Conservation (phyloP, 2,797 vertebrate species). For the Micromesistius poutassou region DNA sequence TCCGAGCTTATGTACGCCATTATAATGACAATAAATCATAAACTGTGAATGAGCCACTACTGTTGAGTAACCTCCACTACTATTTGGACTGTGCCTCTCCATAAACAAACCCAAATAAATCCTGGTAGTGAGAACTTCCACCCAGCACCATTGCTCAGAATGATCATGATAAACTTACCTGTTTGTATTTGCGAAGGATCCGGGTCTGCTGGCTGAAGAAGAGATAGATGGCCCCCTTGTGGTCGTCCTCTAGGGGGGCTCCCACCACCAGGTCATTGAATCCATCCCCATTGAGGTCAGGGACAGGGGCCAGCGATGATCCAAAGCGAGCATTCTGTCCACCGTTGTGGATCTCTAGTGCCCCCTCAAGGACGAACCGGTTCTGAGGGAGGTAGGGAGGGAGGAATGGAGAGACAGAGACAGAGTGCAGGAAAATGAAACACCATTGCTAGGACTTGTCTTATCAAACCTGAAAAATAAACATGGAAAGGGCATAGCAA, state of each 20-base stretch:
- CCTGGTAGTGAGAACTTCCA: not conserved
- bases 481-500: not conserved
- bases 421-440: not conserved
- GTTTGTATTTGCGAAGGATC: constrained; percentile 85
- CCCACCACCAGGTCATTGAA: constrained; percentile 92
- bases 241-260: constrained; percentile 88
- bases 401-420: constrained; percentile 23
- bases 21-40: not conserved
- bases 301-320: constrained; percentile 84
- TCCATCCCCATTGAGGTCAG: constrained; percentile 90
- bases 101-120: not conserved
- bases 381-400: constrained; percentile 64
- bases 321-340: constrained; percentile 95
- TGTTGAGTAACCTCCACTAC: not conserved
- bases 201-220: constrained; percentile 82
- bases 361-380: constrained; percentile 79
- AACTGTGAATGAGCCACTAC: not conserved
- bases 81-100: not conserved
- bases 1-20: not conserved
- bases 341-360: constrained; percentile 79
- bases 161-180: constrained; percentile 68
- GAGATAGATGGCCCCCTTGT: constrained; percentile 88
- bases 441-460: not conserved
- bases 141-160: not conserved
- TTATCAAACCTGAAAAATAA: not conserved